Evolutionary conservation across 2,888 invertebrate genomes (phyloP).

Genomic region (Melieria crassipennis): DNA sequence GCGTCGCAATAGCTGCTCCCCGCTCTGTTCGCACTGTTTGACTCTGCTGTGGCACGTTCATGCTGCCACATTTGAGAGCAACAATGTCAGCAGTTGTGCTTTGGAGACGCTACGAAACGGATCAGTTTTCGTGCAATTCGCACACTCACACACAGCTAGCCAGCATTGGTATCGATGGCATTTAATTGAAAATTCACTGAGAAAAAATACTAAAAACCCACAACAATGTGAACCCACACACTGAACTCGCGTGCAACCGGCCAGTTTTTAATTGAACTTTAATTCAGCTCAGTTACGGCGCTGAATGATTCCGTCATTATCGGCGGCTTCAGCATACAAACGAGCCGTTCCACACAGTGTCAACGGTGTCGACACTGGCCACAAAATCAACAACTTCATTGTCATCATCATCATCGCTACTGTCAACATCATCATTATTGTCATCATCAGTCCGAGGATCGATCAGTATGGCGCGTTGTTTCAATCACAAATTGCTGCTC

Average conservation of each 20-base stretch:
- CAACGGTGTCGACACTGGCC: background rate
- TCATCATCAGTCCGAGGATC: background rate
- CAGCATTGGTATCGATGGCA: background rate
- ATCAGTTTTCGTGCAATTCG: background rate
- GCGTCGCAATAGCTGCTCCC: too few relatives aligned
- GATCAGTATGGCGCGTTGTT: constrained; percentile 59
- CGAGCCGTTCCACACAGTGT: background rate
- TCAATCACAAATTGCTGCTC: constrained; percentile 73
- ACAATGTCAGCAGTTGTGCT: constrained; percentile 9
- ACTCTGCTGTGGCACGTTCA: constrained; percentile 17
- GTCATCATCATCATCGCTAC: background rate
- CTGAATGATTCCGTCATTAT: background rate
- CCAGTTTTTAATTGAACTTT: constrained; percentile 2
- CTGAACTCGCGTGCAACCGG: too few relatives aligned
- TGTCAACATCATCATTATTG: background rate
- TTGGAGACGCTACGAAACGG: constrained; percentile 8
- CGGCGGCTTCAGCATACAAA: background rate
- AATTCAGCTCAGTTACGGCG: background rate
- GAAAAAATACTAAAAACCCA: background rate
- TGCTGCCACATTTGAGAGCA: constrained; percentile 6
- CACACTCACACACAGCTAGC: background rate
- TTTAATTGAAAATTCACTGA: constrained; percentile 7
- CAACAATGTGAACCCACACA: too few relatives aligned
- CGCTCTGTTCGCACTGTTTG: too few relatives aligned
- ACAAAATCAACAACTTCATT: background rate